Evolutionary conservation across 2,113 vertebrate species (phyloP).

Genomic region (Atherinomorus stipes): DNA sequence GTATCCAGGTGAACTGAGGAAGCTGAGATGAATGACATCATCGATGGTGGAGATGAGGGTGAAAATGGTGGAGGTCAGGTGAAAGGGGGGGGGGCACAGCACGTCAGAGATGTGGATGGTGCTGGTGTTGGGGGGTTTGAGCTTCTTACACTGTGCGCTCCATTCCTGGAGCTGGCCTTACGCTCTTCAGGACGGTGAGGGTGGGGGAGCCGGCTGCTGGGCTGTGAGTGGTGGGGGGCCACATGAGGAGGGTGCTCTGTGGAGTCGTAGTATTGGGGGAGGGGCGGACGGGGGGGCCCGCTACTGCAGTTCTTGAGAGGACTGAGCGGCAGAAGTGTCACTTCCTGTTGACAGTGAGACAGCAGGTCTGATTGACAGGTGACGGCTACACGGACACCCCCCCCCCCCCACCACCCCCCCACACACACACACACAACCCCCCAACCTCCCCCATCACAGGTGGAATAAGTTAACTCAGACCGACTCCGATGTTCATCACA

Average conservation of each 20-base stretch:
- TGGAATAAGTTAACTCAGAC: too few relatives aligned
- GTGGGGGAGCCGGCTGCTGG: constrained; percentile 85
- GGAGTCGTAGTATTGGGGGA: constrained; percentile 95
- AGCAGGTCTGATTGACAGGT: constrained; percentile 30
- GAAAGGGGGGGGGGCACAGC: not conserved
- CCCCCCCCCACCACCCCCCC: too few relatives aligned
- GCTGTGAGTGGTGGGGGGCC: constrained; percentile 87
- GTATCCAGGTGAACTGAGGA: too few relatives aligned
- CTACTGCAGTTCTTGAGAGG: constrained; percentile 86
- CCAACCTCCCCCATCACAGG: too few relatives aligned
- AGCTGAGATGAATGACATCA: too few relatives aligned
- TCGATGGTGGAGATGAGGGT: too few relatives aligned
- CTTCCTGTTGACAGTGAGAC: constrained; percentile 69
- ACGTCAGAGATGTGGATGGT: constrained; percentile 3
- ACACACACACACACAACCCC: too few relatives aligned
- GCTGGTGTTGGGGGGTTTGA: constrained; percentile 9
- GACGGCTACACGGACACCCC: not conserved
- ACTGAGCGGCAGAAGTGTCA: constrained; percentile 56
- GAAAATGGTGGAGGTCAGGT: not conserved
- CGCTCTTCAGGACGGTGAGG: constrained; percentile 90
- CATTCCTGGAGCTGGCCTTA: constrained; percentile 91
- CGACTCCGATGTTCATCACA: too few relatives aligned
- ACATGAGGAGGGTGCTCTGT: constrained; percentile 83
- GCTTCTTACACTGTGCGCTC: constrained; percentile 92
- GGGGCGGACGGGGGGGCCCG: constrained; percentile 94